Evolutionary conservation across 2,888 invertebrate species (phyloP).

Genomic region (Ctena decussata): DNA sequence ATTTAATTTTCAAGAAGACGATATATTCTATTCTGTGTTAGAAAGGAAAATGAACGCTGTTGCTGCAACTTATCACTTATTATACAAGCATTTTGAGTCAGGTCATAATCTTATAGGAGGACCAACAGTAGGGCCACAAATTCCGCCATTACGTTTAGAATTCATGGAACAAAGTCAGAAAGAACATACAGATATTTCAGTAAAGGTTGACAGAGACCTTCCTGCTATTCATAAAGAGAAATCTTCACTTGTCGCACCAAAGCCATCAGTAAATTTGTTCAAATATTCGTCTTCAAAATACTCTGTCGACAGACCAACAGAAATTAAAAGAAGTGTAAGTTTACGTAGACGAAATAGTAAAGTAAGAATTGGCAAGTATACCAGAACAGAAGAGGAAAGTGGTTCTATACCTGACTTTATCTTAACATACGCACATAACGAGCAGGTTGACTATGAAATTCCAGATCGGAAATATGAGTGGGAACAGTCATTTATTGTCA

Average conservation of each 20-base stretch:
- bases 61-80: constrained; percentile 72
- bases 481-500: constrained; percentile 58
- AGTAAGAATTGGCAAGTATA: constrained; percentile 46
- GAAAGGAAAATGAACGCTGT: constrained; percentile 76
- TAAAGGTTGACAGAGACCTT: not conserved
- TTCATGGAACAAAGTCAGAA: not conserved
- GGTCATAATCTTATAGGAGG: constrained; percentile 62
- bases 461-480: constrained; percentile 48
- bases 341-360: constrained; percentile 32
- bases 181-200: not conserved
- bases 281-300: constrained; percentile 2
- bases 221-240: not conserved
- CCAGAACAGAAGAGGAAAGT: constrained; percentile 39
- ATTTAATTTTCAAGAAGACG: constrained; percentile 75
- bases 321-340: not conserved
- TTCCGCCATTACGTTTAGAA: not conserved
- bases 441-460: constrained; percentile 9
- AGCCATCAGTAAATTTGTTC: not conserved
- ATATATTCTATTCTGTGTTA: constrained; percentile 74
- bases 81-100: constrained; percentile 67
- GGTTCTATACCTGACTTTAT: constrained; percentile 56
- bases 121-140: not conserved
- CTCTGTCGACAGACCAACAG: not conserved
- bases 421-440: constrained; percentile 53
- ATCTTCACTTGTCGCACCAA: not conserved